Conservation (phyloP, 2,113 vertebrate species). For the Macrotus californicus region DNA sequence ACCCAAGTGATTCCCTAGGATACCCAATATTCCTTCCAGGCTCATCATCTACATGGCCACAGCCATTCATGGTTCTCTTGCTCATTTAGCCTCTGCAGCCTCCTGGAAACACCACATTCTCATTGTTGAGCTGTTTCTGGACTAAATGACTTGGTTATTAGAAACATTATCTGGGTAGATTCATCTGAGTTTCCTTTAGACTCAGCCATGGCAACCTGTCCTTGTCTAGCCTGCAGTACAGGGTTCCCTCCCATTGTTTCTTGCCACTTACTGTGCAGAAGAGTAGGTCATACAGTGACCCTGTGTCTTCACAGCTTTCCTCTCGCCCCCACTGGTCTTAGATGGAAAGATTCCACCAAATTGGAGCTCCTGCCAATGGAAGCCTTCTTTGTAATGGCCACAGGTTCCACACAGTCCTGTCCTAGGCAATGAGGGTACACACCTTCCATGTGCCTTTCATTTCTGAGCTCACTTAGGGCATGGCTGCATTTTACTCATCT, state of each 20-base stretch:
- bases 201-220: rapidly evolving
- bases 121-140: neutral
- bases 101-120: rapidly evolving
- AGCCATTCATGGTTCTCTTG: rapidly evolving
- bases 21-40: rapidly evolving
- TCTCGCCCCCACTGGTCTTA: rapidly evolving
- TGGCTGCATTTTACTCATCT: too few relatives aligned
- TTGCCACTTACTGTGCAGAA: rapidly evolving
- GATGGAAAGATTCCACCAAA: too few relatives aligned
- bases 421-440: rapidly evolving
- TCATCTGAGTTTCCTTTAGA: neutral
- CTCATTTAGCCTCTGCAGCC: neutral
- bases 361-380: rapidly evolving
- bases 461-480: neutral
- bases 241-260: rapidly evolving
- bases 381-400: neutral
- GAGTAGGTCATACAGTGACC: rapidly evolving
- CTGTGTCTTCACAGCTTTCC: too few relatives aligned
- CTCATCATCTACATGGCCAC: neutral
- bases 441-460: neutral
- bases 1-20: too few relatives aligned
- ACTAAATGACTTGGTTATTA: neutral
- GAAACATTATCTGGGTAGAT: rapidly evolving
- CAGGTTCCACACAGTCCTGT: rapidly evolving
- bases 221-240: rapidly evolving